Evolutionary conservation across 2,888 invertebrate genomes (phyloP), one percentile per base, ranked within the genome.

Genomic region (Nasonia oneida): DNA sequence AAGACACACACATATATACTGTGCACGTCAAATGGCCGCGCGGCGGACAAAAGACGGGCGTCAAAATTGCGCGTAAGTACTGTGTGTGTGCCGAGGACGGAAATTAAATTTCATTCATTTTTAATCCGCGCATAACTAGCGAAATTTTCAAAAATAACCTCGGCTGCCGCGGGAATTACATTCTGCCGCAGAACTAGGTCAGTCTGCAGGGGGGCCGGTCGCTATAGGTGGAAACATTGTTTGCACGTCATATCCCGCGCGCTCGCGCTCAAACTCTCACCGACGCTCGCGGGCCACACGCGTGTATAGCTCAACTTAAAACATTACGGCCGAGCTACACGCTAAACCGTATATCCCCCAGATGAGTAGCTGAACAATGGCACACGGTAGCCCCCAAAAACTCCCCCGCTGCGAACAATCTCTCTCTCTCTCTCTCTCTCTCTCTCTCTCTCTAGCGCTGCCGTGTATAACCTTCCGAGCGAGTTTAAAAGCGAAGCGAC

Each of bases 111-210:
- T 42, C 64, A 74, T 81, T 18, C 18, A 61, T 74, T 81, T 81
- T 81, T 47, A 15, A 61, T 33, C n/a, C 61, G 3, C 23, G 53
- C 15, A 18, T 33, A 74, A 64, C 81, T 29, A 74, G 74, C 42
- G 12, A 61, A 75, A 57, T 74, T 61, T 81, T 74, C 47, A 81
- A 64, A 81, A 81, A 81, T 81, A 81, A 64, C 74, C 74, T 64
- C 12, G 15, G 15, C 4, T 14, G 6, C 37, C 50, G 67, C 75
- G n/a, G 29, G 57, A 77, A 83, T 77, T 77, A 77, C 71, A 71
- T 33, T 42, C n/a, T 42, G 14, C n/a, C n/a, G 53, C 10, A 71
- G 70, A 83, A 77, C 23, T 71, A 42, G 83, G 83, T 83, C 77
- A 61, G 64, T 42, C 37, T 81, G 3, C 37, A 14, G 5, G 42